A percentile compares a stretch with the other conserved stretches of the same genome.
phyloP scores from a whole-genome alignment of 2,113 vertebrate genomes.

The Ctenodactylus gundi region DNA sequence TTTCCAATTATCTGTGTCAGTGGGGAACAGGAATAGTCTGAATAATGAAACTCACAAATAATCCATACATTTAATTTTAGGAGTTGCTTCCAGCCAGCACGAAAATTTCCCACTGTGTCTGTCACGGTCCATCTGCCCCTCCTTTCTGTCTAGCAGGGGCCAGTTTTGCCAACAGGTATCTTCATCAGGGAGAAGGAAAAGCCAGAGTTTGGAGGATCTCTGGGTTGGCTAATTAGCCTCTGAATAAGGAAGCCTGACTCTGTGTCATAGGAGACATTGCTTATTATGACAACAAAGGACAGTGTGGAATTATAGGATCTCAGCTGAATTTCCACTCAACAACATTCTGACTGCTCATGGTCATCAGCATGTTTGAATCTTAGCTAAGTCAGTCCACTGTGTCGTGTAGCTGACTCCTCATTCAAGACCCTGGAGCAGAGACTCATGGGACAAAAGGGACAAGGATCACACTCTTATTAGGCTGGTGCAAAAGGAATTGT shows the following conservation, averaged over 20 bases:
- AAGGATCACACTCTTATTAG: not conserved
- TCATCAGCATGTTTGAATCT: not conserved
- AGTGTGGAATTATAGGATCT: not conserved
- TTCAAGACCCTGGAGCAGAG: not conserved
- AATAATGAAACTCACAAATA: constrained; percentile 72
- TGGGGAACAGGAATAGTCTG: constrained; percentile 56
- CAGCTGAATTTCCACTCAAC: not conserved
- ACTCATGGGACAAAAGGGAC: not conserved
- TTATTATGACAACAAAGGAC: not conserved
- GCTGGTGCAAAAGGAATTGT: too few relatives aligned
- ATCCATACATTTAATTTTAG: constrained; percentile 72
- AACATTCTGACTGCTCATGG: not conserved
- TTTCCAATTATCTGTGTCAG: constrained; percentile 77
- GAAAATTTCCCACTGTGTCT: constrained; percentile 35
- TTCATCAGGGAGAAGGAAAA: not conserved
- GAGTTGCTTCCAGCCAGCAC: constrained; percentile 50
- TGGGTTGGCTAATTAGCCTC: not conserved
- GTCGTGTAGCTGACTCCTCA: not conserved
- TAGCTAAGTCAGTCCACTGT: not conserved
- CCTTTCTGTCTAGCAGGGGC: not conserved
- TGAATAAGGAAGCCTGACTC: not conserved
- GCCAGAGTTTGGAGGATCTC: not conserved
- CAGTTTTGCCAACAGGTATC: not conserved
- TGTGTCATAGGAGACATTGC: not conserved
- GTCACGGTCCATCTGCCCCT: not conserved